A percentile compares a stretch with the other conserved stretches of the same genome.
Evolutionary conservation across 2,113 vertebrate genomes (phyloP).

Genomic region (Phylloscopus trochilus): DNA sequence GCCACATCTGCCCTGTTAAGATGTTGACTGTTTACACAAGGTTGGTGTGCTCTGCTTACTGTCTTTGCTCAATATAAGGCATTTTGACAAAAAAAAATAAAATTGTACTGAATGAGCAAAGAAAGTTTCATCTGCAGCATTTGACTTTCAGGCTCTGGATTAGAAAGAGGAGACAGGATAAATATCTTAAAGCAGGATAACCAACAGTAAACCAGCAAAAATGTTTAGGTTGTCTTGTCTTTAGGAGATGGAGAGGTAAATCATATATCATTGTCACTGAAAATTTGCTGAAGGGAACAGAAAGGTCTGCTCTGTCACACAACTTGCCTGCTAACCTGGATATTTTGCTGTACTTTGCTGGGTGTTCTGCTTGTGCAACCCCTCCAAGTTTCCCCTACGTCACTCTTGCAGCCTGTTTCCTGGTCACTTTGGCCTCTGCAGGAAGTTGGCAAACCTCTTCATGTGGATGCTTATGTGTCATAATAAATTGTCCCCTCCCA

Average conservation of each 20-base stretch:
- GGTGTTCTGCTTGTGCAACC: constrained; percentile 25
- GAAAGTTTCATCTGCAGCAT: neutral
- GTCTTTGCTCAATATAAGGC: neutral
- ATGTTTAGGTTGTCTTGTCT: neutral
- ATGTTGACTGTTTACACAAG: neutral
- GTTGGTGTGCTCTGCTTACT: neutral
- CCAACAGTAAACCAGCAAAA: neutral
- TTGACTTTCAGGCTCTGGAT: neutral
- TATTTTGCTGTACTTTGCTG: neutral
- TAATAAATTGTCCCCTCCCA: constrained; percentile 44
- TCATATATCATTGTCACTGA: neutral
- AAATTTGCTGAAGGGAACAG: neutral
- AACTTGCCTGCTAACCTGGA: neutral
- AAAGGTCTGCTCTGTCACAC: neutral
- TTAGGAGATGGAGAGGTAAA: neutral
- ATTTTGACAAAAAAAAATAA: neutral
- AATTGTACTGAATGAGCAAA: neutral
- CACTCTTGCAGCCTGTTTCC: constrained; percentile 75
- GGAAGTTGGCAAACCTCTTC: constrained; percentile 62
- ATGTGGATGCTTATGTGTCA: constrained; percentile 45
- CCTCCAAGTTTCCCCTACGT: constrained; percentile 74
- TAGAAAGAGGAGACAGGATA: neutral
- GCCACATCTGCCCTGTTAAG: neutral
- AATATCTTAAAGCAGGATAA: neutral
- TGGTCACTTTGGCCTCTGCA: constrained; percentile 72